Base-by-base conservation (phyloP, 1,140 invertebrate genomes). In the Drosophila tropicalis region DNA sequence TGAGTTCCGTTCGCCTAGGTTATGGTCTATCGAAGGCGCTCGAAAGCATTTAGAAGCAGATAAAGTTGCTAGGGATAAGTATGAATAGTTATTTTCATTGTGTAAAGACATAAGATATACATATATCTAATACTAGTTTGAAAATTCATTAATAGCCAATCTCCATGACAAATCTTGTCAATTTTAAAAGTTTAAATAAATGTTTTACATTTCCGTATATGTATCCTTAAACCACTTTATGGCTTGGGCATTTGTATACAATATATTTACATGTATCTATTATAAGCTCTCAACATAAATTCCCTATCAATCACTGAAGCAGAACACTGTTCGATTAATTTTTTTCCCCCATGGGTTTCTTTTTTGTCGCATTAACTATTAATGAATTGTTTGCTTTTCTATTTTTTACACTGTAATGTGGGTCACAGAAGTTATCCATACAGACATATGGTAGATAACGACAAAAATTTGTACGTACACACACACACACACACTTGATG, bases 301-400 rank as follows among this genome's bases (percentile, higher is more conserved):
- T 56, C 47, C 44, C 66, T 64, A 81, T 81, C 76, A 79, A 85
- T 81, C 70, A 81, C 69, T 47, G 7, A n/a, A 25, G 55, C 55
- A 63, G 66, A 64, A 55, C 13, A 51, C 17, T 47, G 67, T 41
- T 13, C 3, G 6, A 7, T 15, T 9, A 19, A 0, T 57, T 9
- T 55, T 66, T 66, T 72, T 72, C 71, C 61, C 63, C 62, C 67
- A 54, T 29, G 15, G 70, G 29, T 39, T 36, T 56, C 36, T 63
- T 77, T 76, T 74, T 69, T 65, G 44, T 47, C 62, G 41, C 54
- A 29, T 67, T 63, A 47, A 66, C 36, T 72, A 87, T 87, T 76
- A 82, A 82, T 68, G 65, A 74, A 84, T 76, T 79, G 68, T 83
- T 81, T 74, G 81, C 62, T 64, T 54, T 62, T 29, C 22, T 29